These are phyloP conservation scores for Caenorhabditis brenneri DNA, from an alignment of 1,140 invertebrate species.

Conservation along the genomic window DNA sequence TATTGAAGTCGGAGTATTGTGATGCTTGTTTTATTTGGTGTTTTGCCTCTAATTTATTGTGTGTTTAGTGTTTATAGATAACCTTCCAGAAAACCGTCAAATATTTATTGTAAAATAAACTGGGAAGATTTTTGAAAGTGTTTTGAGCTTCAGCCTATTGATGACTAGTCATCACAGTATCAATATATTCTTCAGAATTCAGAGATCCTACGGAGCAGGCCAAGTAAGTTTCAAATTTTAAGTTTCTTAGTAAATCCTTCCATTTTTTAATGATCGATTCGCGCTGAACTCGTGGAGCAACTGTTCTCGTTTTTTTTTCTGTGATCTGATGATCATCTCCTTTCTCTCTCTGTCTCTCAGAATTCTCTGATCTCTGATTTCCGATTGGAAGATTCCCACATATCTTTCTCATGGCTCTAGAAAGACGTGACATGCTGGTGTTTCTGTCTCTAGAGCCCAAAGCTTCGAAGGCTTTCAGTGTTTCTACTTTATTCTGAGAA, in stretches of 20 bases:
- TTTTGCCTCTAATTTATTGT: slow-evolving; percentile 37
- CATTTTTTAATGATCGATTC: too few relatives aligned
- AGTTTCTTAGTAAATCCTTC: too few relatives aligned
- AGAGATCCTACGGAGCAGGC: too few relatives aligned
- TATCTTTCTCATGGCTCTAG: not conserved
- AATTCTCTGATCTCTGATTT: not conserved
- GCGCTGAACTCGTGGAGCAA: not conserved
- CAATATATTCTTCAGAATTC: too few relatives aligned
- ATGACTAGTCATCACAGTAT: too few relatives aligned
- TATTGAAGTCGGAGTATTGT: not conserved
- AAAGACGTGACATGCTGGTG: not conserved
- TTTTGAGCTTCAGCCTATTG: too few relatives aligned
- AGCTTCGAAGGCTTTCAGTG: too few relatives aligned
- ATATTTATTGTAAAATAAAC: not conserved
- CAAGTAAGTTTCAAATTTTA: too few relatives aligned
- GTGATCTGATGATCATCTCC: not conserved
- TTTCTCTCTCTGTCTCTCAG: not conserved
- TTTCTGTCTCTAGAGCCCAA: too few relatives aligned
- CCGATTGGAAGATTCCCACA: slow-evolving; percentile 24
- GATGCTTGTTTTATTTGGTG: slow-evolving; percentile 13
- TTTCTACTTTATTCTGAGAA: too few relatives aligned
- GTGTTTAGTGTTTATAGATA: slow-evolving; percentile 3
- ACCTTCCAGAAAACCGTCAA: not conserved
- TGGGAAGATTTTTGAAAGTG: not conserved
- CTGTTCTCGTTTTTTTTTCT: slow-evolving; percentile 12